phyloP scores from a whole-genome alignment of 35 echinoderm and acorn worm genomes.

The Diadema setosum region DNA sequence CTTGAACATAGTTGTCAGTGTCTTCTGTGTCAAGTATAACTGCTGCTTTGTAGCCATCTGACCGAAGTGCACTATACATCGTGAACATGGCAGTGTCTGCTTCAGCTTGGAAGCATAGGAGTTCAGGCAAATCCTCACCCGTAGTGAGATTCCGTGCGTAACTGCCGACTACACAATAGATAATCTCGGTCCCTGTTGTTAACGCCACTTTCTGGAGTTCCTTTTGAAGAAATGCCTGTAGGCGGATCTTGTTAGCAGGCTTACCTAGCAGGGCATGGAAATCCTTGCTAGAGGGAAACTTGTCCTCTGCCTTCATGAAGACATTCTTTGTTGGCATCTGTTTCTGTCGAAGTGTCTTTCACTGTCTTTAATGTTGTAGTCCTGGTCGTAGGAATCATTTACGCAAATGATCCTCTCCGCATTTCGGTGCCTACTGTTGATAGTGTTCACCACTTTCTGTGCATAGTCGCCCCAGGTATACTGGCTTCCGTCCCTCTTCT shows the following conservation, averaged over 20 bases:
- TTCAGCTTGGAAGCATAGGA: slow-evolving; percentile 46
- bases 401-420: background rate
- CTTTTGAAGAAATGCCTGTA: slow-evolving; percentile 39
- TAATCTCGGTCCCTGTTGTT: slow-evolving; percentile 8
- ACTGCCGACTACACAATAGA: slow-evolving; percentile 50
- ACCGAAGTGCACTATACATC: slow-evolving; percentile 27
- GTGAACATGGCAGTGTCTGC: slow-evolving; percentile 58
- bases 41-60: slow-evolving; percentile 30
- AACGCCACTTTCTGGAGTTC: slow-evolving; percentile 15
- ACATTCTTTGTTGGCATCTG: background rate
- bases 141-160: slow-evolving; percentile 21
- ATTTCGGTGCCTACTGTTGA: background rate
- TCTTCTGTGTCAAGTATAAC: slow-evolving; percentile 28
- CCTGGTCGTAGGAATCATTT: slow-evolving; percentile 3
- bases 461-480: slow-evolving; percentile 9
- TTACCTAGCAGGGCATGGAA: slow-evolving; percentile 48
- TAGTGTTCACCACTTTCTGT: background rate
- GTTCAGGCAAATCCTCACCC: slow-evolving; percentile 17
- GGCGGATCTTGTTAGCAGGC: slow-evolving; percentile 39
- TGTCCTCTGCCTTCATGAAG: background rate
- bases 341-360: no score
- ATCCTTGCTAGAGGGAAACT: slow-evolving; percentile 18
- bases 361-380: background rate
- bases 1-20: slow-evolving; percentile 51
- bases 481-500: slow-evolving; percentile 14